phyloP scores from a whole-genome alignment of 2,113 vertebrate genomes.

The Thymallus thymallus region DNA sequence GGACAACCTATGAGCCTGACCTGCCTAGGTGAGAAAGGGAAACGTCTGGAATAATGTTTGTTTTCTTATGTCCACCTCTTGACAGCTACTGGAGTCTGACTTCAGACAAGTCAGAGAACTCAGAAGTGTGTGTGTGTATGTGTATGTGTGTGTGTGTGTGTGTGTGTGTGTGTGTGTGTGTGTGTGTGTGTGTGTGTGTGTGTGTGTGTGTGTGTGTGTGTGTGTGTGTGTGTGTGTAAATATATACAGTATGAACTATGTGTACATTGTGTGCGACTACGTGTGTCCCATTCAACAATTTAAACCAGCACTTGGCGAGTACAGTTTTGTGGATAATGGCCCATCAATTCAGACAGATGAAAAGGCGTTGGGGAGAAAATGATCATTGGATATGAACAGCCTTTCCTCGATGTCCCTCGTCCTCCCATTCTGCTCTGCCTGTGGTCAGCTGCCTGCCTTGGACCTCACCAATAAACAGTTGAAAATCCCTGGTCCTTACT shows the following conservation, averaged over 20 bases:
- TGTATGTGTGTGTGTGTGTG: neutral
- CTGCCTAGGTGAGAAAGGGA: slow-evolving; percentile 13
- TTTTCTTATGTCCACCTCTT: slow-evolving; percentile 32
- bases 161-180: neutral
- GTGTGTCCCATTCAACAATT: slow-evolving; percentile 1
- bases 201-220: neutral
- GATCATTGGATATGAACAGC: slow-evolving; percentile 46
- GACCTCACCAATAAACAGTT: slow-evolving; percentile 23
- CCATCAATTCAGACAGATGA: slow-evolving; percentile 43
- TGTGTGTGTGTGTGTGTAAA: neutral
- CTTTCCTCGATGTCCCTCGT: slow-evolving; percentile 29
- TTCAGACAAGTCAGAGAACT: slow-evolving; percentile 2
- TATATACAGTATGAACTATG: neutral
- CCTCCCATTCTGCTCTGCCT: slow-evolving; percentile 38
- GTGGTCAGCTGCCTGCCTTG: slow-evolving; percentile 16
- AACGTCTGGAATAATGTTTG: slow-evolving; percentile 34
- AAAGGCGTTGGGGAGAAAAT: slow-evolving; percentile 32
- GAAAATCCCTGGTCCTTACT: slow-evolving; percentile 19
- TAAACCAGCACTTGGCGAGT: slow-evolving; percentile 29
- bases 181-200: slow-evolving; percentile 1
- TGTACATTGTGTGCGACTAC: neutral
- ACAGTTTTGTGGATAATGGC: slow-evolving; percentile 27
- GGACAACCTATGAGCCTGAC: slow-evolving; percentile 4
- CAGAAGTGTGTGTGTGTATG: neutral
- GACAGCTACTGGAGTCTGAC: slow-evolving; percentile 23